Evolutionary conservation across 1,140 invertebrate species (phyloP), one percentile per base, ranked within the genome.

Genomic region (Apocrypta bakeri): DNA sequence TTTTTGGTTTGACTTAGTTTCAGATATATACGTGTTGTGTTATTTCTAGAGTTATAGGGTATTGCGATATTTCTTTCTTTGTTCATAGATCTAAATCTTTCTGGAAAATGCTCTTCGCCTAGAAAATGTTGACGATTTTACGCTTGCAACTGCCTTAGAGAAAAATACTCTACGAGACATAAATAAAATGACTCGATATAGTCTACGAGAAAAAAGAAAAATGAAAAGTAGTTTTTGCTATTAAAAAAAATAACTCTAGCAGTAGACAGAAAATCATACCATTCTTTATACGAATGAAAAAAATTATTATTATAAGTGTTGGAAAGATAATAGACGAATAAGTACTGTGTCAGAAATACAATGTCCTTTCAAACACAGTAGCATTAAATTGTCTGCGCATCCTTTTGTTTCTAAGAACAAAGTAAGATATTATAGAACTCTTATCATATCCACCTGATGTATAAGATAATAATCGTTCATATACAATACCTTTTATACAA

Each of bases 401-500:
- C 31, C 25, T 48, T n/a, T 69, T 68, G 33, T 31, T 68, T 21
- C 69, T 29, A 27, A 69, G 37, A 78, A 78, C 64, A 69, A 78
- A 68, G 75, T 17, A 33, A 42, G 40, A 42, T 42, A 42, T 42
- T 42, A 42, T 14, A 9, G 48, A 17, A 56, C 4, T 21, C 17
- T 3, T 56, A 21, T 14, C 12, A 21, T 56, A 17, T 21, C 40
- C 11, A 12, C 7, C 1, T 42, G 17, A 42, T 11, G 40, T 11
- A 42, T 2, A 42, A 8, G 40, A 42, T 11, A 2, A n/a, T 42
- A 17, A 42, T 42, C 17, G 7, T 42, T 37, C 2, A 42, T 42
- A 14, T 42, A 1, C 11, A 12, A 42, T 42, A 1, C 3, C 48
- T 14, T 56, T n/a, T n/a, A n/a, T n/a, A n/a, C n/a, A n/a, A n/a